phyloP scores from a whole-genome alignment of 1,140 invertebrate genomes.

The Leptopilina clavipes region DNA sequence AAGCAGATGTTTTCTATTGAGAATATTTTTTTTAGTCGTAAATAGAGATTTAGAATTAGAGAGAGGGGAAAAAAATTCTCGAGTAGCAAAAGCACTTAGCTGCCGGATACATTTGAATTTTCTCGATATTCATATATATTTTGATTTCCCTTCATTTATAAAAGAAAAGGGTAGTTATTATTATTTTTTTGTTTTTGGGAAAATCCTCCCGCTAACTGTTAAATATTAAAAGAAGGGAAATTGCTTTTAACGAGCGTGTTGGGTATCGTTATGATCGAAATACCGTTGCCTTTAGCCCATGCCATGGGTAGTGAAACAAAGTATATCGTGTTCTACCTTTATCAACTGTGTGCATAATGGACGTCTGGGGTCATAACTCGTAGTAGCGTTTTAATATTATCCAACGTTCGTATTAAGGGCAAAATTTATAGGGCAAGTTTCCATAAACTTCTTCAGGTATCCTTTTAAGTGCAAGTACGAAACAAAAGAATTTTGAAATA shows the following conservation, averaged over 20 bases:
- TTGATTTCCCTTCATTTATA: background rate
- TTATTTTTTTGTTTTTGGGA: background rate
- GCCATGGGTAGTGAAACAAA: conserved; percentile 15
- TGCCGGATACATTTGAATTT: background rate
- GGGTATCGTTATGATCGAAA: background rate
- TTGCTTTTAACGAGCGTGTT: conserved; percentile 30
- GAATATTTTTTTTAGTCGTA: too few relatives aligned
- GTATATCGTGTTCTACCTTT: conserved; percentile 23
- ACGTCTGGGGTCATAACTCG: conserved; percentile 41
- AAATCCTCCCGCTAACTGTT: background rate
- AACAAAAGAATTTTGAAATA: conserved; percentile 30
- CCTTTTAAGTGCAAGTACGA: conserved; percentile 10
- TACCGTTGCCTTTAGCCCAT: conserved; percentile 13
- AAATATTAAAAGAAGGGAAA: conserved; percentile 14
- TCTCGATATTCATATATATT: background rate
- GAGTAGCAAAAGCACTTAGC: too few relatives aligned
- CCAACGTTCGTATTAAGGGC: conserved; percentile 42
- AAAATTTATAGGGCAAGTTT: conserved; percentile 54
- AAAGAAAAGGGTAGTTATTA: background rate
- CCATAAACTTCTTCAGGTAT: conserved; percentile 35
- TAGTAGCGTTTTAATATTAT: conserved; percentile 50
- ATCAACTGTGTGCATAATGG: conserved; percentile 39
- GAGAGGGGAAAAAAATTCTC: too few relatives aligned
- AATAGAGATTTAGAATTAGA: too few relatives aligned
- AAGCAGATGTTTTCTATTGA: too few relatives aligned